A percentile compares a stretch with the other conserved stretches of the same genome.
phyloP scores from a whole-genome alignment of 2,888 invertebrate genomes.

The Argyresthia goedartella region DNA sequence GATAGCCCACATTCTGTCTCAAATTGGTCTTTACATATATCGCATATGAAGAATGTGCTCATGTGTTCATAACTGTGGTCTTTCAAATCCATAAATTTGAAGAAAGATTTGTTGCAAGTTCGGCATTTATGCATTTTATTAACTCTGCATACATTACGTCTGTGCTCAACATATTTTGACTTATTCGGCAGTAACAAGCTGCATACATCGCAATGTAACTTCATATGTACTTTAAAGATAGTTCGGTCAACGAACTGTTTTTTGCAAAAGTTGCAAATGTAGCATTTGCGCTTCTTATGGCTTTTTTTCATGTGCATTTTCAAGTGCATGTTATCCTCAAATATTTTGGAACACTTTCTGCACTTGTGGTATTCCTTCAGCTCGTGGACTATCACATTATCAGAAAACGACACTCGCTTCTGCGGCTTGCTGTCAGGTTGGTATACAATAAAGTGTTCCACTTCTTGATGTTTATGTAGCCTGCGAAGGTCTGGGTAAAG shows the following conservation, averaged over 20 bases:
- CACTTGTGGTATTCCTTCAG: conserved; percentile 48
- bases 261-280: conserved; percentile 52
- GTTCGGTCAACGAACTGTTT: conserved; percentile 47
- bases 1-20: conserved; percentile 34
- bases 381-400: conserved; percentile 47
- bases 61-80: conserved; percentile 48
- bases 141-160: conserved; percentile 29
- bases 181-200: conserved; percentile 28
- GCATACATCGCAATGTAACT: conserved; percentile 49
- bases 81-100: conserved; percentile 44
- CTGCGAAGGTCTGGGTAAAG: conserved; percentile 36
- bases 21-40: conserved; percentile 50
- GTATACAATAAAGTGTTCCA: conserved; percentile 44
- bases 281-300: conserved; percentile 53
- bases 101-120: conserved; percentile 32
- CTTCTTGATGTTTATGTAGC: conserved; percentile 37
- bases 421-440: conserved; percentile 23
- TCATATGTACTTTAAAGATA: conserved; percentile 54
- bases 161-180: conserved; percentile 30
- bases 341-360: conserved; percentile 48
- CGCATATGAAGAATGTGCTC: conserved; percentile 31
- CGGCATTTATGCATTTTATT: conserved; percentile 37
- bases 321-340: conserved; percentile 33
- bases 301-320: conserved; percentile 35
- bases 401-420: conserved; percentile 52